Percentiles rank a stretch among this genome's conserved stretches.
Conservation (phyloP, 2,888 invertebrate species). For the Epistrophe eligans region DNA sequence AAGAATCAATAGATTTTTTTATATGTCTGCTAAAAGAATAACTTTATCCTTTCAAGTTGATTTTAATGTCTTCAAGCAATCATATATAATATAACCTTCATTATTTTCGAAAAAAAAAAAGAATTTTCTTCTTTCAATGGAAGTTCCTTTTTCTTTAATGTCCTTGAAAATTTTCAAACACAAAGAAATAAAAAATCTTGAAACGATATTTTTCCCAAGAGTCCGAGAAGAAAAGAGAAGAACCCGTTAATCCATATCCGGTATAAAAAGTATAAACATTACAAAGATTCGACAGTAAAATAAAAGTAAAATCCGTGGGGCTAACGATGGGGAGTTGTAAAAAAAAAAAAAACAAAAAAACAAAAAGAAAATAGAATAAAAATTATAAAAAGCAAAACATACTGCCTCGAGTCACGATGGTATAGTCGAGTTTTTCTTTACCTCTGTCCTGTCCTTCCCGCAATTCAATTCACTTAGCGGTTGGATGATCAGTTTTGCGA, state of each 20-base stretch:
- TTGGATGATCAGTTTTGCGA: slow-evolving; percentile 47
- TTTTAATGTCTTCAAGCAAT: slow-evolving; percentile 25
- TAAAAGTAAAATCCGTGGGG: not conserved
- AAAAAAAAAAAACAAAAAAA: slow-evolving; percentile 5
- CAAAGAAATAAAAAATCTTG: slow-evolving; percentile 1
- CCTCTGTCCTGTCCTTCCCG: not conserved
- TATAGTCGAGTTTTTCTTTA: not conserved
- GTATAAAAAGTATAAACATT: not conserved
- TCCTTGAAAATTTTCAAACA: slow-evolving; percentile 5
- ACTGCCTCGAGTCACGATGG: slow-evolving; percentile 23
- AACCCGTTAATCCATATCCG: not conserved
- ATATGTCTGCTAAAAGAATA: not conserved
- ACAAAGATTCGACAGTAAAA: not conserved
- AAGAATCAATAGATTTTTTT: slow-evolving; percentile 6
- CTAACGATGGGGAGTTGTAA: slow-evolving; percentile 4
- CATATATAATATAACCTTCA: slow-evolving; percentile 4
- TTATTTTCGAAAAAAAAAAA: slow-evolving; percentile 3
- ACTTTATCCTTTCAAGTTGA: slow-evolving; percentile 6
- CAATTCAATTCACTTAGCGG: slow-evolving; percentile 20
- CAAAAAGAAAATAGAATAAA: not conserved
- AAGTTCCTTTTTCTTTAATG: slow-evolving; percentile 1
- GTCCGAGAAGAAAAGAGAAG: not conserved
- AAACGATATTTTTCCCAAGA: slow-evolving; percentile 11
- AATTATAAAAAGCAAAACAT: not conserved
- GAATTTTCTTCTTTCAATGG: not conserved